Percentiles rank a stretch among this genome's conserved stretches.
These are phyloP conservation scores for Drosophila kanekoi DNA, from an alignment of 2,888 invertebrate species.

Conservation along the genomic window DNA sequence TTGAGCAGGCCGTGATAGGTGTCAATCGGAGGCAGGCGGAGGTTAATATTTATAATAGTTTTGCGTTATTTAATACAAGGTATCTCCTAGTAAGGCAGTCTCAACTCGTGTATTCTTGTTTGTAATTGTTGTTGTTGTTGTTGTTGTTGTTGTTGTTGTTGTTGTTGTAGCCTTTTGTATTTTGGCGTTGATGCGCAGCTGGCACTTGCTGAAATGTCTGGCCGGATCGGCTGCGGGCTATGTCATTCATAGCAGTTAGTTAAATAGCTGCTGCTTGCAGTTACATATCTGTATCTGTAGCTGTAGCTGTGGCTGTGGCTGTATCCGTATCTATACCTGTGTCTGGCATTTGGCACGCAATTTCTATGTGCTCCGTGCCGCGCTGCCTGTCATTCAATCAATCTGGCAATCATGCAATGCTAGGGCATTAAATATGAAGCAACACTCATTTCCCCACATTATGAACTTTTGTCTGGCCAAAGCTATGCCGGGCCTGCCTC, in stretches of 20 bases:
- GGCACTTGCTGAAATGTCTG: slow-evolving; percentile 79
- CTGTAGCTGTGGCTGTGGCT: slow-evolving; percentile 9
- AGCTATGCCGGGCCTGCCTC: not conserved
- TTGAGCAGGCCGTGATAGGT: not conserved
- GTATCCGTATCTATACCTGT: slow-evolving; percentile 31
- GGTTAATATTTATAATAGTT: not conserved
- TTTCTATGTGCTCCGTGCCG: slow-evolving; percentile 27
- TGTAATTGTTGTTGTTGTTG: slow-evolving; percentile 20
- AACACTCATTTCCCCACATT: slow-evolving; percentile 24
- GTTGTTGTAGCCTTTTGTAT: slow-evolving; percentile 62
- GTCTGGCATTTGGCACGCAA: slow-evolving; percentile 75
- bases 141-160: slow-evolving; percentile 24
- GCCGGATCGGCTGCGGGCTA: slow-evolving; percentile 63
- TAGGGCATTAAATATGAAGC: slow-evolving; percentile 48
- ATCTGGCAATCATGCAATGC: slow-evolving; percentile 62
- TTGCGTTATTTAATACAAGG: slow-evolving; percentile 10
- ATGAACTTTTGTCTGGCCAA: slow-evolving; percentile 11
- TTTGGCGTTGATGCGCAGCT: slow-evolving; percentile 79
- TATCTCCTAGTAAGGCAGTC: slow-evolving; percentile 11
- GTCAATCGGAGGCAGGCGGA: not conserved
- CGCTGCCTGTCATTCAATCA: slow-evolving; percentile 74
- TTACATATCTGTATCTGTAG: slow-evolving; percentile 9
- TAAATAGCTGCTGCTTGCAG: slow-evolving; percentile 61
- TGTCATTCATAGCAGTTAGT: slow-evolving; percentile 72
- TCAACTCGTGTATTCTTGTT: slow-evolving; percentile 4